A percentile compares a stretch with the other conserved stretches of the same genome.
These are phyloP conservation scores for Autographa pulchrina DNA, from an alignment of 2,888 invertebrate genomes.

Conservation along the genomic window DNA sequence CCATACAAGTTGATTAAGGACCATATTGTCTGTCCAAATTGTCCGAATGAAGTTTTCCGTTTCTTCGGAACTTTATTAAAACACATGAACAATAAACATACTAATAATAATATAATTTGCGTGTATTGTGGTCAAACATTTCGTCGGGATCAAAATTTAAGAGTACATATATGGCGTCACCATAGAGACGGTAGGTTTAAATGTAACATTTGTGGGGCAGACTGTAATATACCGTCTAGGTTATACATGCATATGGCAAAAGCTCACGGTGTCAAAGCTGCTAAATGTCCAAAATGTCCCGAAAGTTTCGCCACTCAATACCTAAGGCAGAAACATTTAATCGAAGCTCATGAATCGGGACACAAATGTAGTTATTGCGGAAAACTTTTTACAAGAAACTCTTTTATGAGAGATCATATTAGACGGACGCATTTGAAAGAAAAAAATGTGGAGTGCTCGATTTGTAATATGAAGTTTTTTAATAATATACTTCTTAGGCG, in stretches of 20 bases:
- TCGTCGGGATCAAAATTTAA: conserved; percentile 81
- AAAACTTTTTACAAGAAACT: conserved; percentile 81
- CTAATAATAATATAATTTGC: conserved; percentile 84
- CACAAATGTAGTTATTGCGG: conserved; percentile 84
- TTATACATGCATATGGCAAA: conserved; percentile 86
- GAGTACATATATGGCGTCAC: conserved; percentile 85
- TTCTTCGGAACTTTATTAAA: conserved; percentile 85
- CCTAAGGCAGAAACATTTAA: conserved; percentile 87
- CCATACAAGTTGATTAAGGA: conserved; percentile 82
- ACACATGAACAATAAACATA: conserved; percentile 84
- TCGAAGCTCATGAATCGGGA: conserved; percentile 85
- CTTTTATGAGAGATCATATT: conserved; percentile 82
- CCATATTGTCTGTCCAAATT: conserved; percentile 82
- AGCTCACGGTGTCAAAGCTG: conserved; percentile 82
- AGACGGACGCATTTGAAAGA: conserved; percentile 83
- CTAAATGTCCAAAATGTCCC: conserved; percentile 82
- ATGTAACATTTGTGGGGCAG: conserved; percentile 80
- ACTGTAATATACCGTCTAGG: conserved; percentile 84
- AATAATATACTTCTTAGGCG: conserved; percentile 81
- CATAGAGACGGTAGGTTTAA: conserved; percentile 83
- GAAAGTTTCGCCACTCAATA: conserved; percentile 87
- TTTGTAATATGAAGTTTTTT: conserved; percentile 85
- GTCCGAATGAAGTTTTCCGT: conserved; percentile 78
- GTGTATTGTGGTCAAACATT: conserved; percentile 85
- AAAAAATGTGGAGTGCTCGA: conserved; percentile 83